Percentiles rank a stretch among this genome's conserved stretches.
Conservation (phyloP, 2,113 vertebrate species). For the Alosa alosa region DNA sequence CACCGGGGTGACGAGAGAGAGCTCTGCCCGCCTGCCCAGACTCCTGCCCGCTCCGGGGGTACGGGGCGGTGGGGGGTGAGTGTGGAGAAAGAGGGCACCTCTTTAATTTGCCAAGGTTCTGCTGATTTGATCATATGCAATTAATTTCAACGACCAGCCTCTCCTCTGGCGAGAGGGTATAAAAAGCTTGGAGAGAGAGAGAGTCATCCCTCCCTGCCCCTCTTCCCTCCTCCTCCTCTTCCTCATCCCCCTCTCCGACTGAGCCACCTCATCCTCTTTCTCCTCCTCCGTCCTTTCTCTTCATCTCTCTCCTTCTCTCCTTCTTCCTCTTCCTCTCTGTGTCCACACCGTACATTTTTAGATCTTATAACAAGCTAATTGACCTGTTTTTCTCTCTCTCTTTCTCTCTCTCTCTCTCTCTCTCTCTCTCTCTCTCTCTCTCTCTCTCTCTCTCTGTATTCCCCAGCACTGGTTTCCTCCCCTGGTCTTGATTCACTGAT, state of each 20-base stretch:
- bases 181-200: conserved; percentile 26
- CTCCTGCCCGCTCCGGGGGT: conserved; percentile 37
- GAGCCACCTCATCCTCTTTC: not conserved
- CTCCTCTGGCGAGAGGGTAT: conserved; percentile 42
- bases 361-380: not conserved
- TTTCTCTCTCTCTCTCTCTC: conserved; percentile 43
- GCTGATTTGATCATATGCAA: conserved; percentile 76
- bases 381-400: conserved; percentile 24
- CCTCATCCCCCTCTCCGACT: not conserved
- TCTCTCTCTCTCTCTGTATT: conserved; percentile 48
- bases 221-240: not conserved
- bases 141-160: conserved; percentile 67
- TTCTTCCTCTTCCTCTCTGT: conserved; percentile 34
- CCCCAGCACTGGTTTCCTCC: conserved; percentile 19
- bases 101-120: conserved; percentile 70
- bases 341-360: conserved; percentile 21
- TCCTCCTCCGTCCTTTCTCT: not conserved
- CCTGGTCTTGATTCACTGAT: not conserved
- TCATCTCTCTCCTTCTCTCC: not conserved
- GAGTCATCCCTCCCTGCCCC: not conserved
- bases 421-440: conserved; percentile 30
- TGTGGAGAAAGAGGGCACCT: conserved; percentile 42
- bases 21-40: conserved; percentile 46
- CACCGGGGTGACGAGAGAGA: conserved; percentile 50
- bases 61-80: conserved; percentile 15